A percentile compares a stretch with the other conserved stretches of the same genome.
Evolutionary conservation across 2,888 invertebrate species (phyloP).

Genomic region (Leptopterna dolabrata): DNA sequence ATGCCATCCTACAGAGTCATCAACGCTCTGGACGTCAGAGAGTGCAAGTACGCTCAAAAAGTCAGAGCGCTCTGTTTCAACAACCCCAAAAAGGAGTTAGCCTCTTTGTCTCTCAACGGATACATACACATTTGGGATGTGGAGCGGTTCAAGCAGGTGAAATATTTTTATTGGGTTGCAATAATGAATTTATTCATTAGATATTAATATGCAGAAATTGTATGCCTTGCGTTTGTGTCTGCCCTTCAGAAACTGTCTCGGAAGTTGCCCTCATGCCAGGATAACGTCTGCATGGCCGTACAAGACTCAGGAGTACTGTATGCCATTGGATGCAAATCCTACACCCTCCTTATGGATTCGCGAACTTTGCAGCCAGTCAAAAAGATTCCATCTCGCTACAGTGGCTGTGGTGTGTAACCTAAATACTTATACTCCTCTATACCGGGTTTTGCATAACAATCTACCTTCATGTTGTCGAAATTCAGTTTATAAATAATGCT

Average conservation of each 20-base stretch:
- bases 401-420: constrained; percentile 83
- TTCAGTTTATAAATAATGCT: not conserved
- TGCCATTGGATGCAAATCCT: constrained; percentile 94
- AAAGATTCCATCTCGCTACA: constrained; percentile 86
- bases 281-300: constrained; percentile 92
- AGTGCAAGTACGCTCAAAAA: constrained; percentile 83
- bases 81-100: constrained; percentile 85
- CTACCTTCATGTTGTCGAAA: not conserved
- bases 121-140: constrained; percentile 95
- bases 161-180: not conserved
- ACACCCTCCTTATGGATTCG: constrained; percentile 89
- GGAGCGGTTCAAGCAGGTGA: constrained; percentile 83
- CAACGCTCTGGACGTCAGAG: constrained; percentile 78
- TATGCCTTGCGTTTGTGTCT: too few relatives aligned
- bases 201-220: too few relatives aligned
- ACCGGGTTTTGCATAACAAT: not conserved
- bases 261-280: constrained; percentile 88
- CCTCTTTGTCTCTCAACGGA: constrained; percentile 90
- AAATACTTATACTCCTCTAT: too few relatives aligned
- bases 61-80: constrained; percentile 90
- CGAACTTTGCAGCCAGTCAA: constrained; percentile 81
- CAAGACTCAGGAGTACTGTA: constrained; percentile 85
- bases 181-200: too few relatives aligned
- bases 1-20: constrained; percentile 66
- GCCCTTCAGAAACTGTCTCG: constrained; percentile 78